Conservation (phyloP, 2,888 invertebrate genomes). For the Tryphoninae sp. region DNA sequence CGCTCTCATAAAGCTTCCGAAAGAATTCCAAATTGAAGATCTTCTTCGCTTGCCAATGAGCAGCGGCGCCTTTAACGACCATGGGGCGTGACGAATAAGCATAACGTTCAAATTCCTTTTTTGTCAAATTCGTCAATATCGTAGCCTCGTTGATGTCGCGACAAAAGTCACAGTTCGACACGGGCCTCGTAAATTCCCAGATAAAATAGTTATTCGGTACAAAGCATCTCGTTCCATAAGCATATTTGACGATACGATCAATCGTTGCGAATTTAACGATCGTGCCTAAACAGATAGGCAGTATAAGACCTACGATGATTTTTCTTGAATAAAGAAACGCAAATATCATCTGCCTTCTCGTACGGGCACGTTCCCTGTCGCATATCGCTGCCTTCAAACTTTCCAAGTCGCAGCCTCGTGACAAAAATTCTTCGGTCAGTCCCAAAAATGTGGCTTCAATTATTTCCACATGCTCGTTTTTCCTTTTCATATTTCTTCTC, state of each 20-base stretch:
- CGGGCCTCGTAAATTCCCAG: slow-evolving; percentile 93
- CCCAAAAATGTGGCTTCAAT: slow-evolving; percentile 69
- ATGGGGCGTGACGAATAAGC: slow-evolving; percentile 92
- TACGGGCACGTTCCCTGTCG: slow-evolving; percentile 27
- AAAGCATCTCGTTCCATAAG: slow-evolving; percentile 85
- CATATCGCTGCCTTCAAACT: slow-evolving; percentile 67
- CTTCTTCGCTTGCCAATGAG: slow-evolving; percentile 89
- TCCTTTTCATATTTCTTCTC: slow-evolving; percentile 64
- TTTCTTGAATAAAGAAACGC: slow-evolving; percentile 60
- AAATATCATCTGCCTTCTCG: slow-evolving; percentile 46
- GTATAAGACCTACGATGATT: slow-evolving; percentile 55
- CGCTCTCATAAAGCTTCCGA: slow-evolving; percentile 86
- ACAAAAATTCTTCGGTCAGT: slow-evolving; percentile 70
- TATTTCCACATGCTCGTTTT: slow-evolving; percentile 65
- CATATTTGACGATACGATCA: slow-evolving; percentile 72
- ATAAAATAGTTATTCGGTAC: slow-evolving; percentile 92
- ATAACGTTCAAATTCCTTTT: slow-evolving; percentile 86
- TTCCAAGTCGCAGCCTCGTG: slow-evolving; percentile 69
- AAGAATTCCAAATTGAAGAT: slow-evolving; percentile 87
- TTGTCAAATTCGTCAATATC: slow-evolving; percentile 86
- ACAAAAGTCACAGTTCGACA: slow-evolving; percentile 92
- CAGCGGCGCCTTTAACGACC: slow-evolving; percentile 89
- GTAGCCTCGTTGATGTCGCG: slow-evolving; percentile 86
- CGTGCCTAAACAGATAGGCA: slow-evolving; percentile 70
- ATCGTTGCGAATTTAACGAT: slow-evolving; percentile 68